Base-by-base conservation (phyloP, 2,797 vertebrate genomes). In the Smutsia temminckii region DNA sequence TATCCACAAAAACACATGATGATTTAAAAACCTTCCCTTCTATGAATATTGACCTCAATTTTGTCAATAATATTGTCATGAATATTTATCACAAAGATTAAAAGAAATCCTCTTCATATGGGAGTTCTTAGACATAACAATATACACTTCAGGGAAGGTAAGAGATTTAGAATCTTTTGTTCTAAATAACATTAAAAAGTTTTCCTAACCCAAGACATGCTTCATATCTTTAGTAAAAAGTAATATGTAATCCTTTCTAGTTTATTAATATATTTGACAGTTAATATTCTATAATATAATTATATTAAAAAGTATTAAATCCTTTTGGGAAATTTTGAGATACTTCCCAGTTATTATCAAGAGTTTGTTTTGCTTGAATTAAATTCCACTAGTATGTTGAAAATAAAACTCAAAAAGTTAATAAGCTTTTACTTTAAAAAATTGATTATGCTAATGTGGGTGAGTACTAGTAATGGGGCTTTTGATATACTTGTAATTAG, bases 401-500 rank as follows among this genome's bases (percentile, higher is more conserved):
- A 96, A 84, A 94, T 9, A 94, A 55, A 51, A 42, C 89, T 92
- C 86, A 68, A 66, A 59, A 89, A 89, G 69, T 78, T 32, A 89
- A 83, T 69, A 74, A 86, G 8, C 5, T 63, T 89, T 74, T 94
- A 53, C 12, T 57, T 86, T 59, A 89, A 94, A 93, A 64, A 57
- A 64, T 71, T 93, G 72, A 92, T 95, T 95, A 87, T 93, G 42
- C 37, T 78, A 95, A 95, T 84, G 71, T 29, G 49, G 16, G 11
- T 85, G 9, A 91, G 12, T 69, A 66, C 8, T 85, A 61, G 7
- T 72, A 89, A 72, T 95, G 9, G 59, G 63, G 32, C n/a, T 95
- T 95, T 86, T 55, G 4, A 20, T 79, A 69, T 85, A 90, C 12
- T 61, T 90, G 17, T 20, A 92, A 85, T 95, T 92, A 90, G 42